Percentiles rank a stretch among this genome's conserved stretches.
Conservation (phyloP, 2,113 vertebrate species). For the Nothoprocta perdicaria region DNA sequence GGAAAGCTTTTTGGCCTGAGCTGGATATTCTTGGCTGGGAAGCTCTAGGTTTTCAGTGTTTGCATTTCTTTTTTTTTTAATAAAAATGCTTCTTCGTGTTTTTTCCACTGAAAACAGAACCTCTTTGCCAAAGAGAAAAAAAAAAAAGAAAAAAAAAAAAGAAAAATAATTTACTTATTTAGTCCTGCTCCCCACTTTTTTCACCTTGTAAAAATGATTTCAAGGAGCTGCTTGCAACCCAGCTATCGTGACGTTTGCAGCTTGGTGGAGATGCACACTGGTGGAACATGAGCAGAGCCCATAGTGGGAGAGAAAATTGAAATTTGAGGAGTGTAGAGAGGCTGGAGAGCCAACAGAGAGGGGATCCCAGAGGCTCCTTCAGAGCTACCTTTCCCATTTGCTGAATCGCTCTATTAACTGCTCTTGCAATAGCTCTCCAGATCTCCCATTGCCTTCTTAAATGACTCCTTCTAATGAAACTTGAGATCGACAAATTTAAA, state of each 20-base stretch:
- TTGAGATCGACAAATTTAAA: conserved; percentile 49
- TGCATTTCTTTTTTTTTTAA: conserved; percentile 18
- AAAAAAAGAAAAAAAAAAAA: not conserved
- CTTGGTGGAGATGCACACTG: not conserved
- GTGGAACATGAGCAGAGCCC: not conserved
- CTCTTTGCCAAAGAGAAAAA: not conserved
- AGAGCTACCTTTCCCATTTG: not conserved
- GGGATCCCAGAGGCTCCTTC: not conserved
- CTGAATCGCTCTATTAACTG: not conserved
- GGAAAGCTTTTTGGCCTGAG: not conserved
- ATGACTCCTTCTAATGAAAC: conserved; percentile 17
- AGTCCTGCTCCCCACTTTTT: not conserved
- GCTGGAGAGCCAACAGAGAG: not conserved
- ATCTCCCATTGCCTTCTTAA: not conserved
- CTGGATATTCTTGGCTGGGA: conserved; percentile 1
- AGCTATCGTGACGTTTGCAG: not conserved
- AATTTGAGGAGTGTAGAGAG: fast-evolving
- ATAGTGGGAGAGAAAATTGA: not conserved
- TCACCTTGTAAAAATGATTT: not conserved
- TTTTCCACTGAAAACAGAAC: not conserved
- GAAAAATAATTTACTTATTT: not conserved
- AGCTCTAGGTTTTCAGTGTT: not conserved
- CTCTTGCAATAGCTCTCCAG: not conserved
- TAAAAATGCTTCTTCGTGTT: not conserved
- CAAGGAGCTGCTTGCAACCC: not conserved